phyloP scores from a whole-genome alignment of 1,140 invertebrate genomes.

The Oedothorax gibbosus region DNA sequence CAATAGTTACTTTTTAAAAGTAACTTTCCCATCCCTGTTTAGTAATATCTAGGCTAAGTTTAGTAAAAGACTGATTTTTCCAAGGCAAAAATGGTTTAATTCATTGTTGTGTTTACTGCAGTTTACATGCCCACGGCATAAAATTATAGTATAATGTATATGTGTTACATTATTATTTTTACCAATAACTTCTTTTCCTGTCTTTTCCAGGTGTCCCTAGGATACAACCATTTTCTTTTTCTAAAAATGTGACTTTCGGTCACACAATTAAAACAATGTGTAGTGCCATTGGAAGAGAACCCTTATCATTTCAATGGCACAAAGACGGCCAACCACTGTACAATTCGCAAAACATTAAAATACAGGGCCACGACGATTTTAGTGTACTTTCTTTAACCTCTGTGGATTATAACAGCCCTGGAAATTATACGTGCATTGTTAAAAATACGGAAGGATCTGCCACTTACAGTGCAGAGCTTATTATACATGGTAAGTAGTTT shows the following conservation, averaged over 20 bases:
- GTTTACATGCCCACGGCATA: no score
- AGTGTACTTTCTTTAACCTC: constrained; percentile 37
- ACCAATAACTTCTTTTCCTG: background rate
- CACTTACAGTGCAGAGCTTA: constrained; percentile 72
- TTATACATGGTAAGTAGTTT: constrained; percentile 55
- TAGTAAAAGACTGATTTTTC: no score
- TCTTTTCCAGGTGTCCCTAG: constrained; percentile 44
- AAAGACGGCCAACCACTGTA: constrained; percentile 66
- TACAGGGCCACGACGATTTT: constrained; percentile 52
- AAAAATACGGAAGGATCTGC: constrained; percentile 76
- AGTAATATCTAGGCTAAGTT: no score
- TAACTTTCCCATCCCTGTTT: no score
- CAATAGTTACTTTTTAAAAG: no score
- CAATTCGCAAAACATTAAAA: constrained; percentile 37
- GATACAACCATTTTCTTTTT: constrained; percentile 61
- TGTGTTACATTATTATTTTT: background rate
- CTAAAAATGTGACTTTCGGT: constrained; percentile 57
- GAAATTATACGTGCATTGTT: constrained; percentile 82
- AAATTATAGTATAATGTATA: no score
- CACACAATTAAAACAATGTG: constrained; percentile 45
- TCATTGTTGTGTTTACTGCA: no score
- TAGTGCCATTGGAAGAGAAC: constrained; percentile 12
- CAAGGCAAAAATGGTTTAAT: no score
- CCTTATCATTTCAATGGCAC: constrained; percentile 66
- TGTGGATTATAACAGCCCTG: constrained; percentile 72